Base-by-base conservation (phyloP, 2,888 invertebrate genomes). In the Caenorhabditis sp. region DNA sequence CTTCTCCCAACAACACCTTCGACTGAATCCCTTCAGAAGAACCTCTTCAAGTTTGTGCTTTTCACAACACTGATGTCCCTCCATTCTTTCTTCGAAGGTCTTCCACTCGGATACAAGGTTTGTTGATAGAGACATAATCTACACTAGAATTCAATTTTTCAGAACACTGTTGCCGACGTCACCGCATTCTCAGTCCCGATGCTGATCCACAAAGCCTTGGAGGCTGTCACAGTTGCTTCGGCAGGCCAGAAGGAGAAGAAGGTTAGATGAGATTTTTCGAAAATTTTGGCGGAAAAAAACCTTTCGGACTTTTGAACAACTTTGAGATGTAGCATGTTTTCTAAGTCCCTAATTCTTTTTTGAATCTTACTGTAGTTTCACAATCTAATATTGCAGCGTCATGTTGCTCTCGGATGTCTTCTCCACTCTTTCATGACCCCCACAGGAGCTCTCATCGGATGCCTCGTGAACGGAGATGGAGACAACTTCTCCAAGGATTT, bases 61-160 rank as follows among this genome's bases (percentile, higher is more conserved):
- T 70, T 70, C 44, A 19, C 70, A 1, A 10, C 19, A 0, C 16
- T 70, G 12, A 58, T 70, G 58, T 41, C 70, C 0, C 8, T 70
- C 10, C 70, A 70, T 24, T 70, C 70, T 5, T 19, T 70, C 2
- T 58, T 35, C 6, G 70, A 70, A 19, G 70, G 70, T 4, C 44
- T 70, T 14, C 70, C 70, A 12, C 26, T 70, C 1, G 70, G 70
- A 0, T 69, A 69, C 69, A 69, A 69, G 41, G 69, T 69, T 8
- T 31, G 54, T 2, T 8, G 0, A 0, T 38, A 41, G 2, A 8
- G n/a, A 26, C 8, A 10, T 24, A 38, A 35, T 10, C 38, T 10
- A 8, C 5, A 35, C 2, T 10, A 54, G 0, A 31, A 28, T 58
- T 31, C 5, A 16, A 0, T 10, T 4, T 35, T 68, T 24, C 54